Percentiles rank a stretch among this genome's conserved stretches.
Conservation (phyloP, 2,797 vertebrate species). For the Sus cebifrons region DNA sequence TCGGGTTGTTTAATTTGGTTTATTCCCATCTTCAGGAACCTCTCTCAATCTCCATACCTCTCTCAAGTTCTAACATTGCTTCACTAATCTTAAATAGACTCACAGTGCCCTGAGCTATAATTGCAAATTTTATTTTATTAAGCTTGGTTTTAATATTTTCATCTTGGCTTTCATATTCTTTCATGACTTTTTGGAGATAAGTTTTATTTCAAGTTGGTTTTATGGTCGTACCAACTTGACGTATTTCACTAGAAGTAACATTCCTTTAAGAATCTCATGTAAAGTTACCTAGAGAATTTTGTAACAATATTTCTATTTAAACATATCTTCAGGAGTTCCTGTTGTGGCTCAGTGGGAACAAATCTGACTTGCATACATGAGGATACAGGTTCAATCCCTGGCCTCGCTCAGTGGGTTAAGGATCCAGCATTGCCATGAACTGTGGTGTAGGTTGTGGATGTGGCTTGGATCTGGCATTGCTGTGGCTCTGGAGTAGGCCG, state of each 20-base stretch:
- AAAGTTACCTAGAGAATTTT: slow-evolving; percentile 7
- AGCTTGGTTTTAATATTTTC: slow-evolving; percentile 61
- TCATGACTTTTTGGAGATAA: slow-evolving; percentile 6
- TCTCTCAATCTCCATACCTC: not conserved
- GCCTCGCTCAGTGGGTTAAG: too few relatives aligned
- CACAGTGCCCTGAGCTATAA: not conserved
- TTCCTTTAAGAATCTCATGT: not conserved
- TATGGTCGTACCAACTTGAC: slow-evolving; percentile 8
- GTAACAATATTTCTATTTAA: slow-evolving; percentile 14
- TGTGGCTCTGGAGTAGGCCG: too few relatives aligned
- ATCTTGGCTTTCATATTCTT: slow-evolving; percentile 15
- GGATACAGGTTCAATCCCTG: too few relatives aligned
- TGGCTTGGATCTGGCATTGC: too few relatives aligned
- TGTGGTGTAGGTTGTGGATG: too few relatives aligned
- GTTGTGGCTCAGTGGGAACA: too few relatives aligned
- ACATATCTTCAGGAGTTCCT: not conserved
- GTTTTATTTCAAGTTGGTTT: slow-evolving; percentile 18
- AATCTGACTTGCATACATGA: too few relatives aligned
- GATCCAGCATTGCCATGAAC: too few relatives aligned
- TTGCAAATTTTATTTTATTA: slow-evolving; percentile 49
- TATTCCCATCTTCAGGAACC: slow-evolving; percentile 19
- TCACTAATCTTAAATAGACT: slow-evolving; percentile 21
- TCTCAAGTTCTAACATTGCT: not conserved
- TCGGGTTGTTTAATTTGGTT: slow-evolving; percentile 40
- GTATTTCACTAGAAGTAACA: slow-evolving; percentile 12